A percentile compares a stretch with the other conserved stretches of the same genome.
These are phyloP conservation scores for Pangasius sanitwongsei DNA, from an alignment of 2,797 vertebrate genomes.

Conservation along the genomic window DNA sequence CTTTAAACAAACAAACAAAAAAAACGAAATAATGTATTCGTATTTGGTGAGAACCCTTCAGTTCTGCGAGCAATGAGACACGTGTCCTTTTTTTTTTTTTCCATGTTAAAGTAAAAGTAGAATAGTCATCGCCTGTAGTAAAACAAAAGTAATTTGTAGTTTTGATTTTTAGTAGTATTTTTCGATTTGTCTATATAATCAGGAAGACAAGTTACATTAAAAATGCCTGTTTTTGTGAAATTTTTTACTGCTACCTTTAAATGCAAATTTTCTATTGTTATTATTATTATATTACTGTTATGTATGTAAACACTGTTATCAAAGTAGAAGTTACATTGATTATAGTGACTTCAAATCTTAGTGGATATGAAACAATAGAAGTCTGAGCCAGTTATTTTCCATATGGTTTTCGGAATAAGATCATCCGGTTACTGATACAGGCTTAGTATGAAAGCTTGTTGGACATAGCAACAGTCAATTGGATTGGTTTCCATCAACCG, in stretches of 20 bases:
- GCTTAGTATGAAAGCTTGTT: background rate
- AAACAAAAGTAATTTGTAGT: background rate
- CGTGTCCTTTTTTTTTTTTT: background rate
- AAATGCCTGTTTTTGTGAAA: background rate
- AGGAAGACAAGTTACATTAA: background rate
- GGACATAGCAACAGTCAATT: background rate
- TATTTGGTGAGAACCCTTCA: background rate
- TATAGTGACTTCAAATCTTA: background rate
- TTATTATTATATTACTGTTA: background rate
- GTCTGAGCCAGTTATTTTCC: no score
- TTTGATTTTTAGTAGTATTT: background rate
- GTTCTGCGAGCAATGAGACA: background rate
- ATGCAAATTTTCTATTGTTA: background rate
- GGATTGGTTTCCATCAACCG: background rate
- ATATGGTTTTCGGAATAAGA: background rate
- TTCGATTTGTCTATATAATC: background rate
- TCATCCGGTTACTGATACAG: background rate
- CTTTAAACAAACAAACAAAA: background rate
- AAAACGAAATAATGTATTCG: background rate
- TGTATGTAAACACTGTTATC: background rate
- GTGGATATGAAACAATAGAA: background rate
- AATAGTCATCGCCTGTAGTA: background rate
- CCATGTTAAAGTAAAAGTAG: background rate
- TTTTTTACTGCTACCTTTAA: background rate
- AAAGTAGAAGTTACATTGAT: background rate